These are phyloP conservation scores for Oxyruncus cristatus DNA, from an alignment of 2,113 vertebrate species.

Conservation along the genomic window DNA sequence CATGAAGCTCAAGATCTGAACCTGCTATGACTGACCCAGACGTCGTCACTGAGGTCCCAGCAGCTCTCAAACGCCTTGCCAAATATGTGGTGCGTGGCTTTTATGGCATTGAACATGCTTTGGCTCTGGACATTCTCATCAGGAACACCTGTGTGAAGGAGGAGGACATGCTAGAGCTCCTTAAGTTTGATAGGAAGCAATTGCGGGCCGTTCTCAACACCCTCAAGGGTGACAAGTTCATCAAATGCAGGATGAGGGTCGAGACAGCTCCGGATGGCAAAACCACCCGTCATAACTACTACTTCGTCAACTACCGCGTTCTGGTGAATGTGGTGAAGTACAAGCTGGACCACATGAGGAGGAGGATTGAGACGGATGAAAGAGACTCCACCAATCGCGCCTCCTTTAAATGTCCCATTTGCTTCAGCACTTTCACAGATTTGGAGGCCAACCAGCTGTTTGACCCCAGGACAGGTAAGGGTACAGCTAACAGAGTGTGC, in stretches of 20 bases:
- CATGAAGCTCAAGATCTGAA: slow-evolving; percentile 44
- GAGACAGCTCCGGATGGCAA: slow-evolving; percentile 95
- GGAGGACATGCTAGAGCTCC: slow-evolving; percentile 97
- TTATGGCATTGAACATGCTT: slow-evolving; percentile 92
- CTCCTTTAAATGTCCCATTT: slow-evolving; percentile 94
- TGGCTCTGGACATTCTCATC: slow-evolving; percentile 96
- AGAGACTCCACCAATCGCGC: slow-evolving; percentile 95
- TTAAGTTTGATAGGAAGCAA: slow-evolving; percentile 98
- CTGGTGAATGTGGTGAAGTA: slow-evolving; percentile 98
- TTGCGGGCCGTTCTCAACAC: slow-evolving; percentile 95
- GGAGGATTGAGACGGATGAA: slow-evolving; percentile 95
- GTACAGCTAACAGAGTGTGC: neutral
- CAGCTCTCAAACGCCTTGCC: slow-evolving; percentile 90
- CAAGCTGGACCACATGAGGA: slow-evolving; percentile 98
- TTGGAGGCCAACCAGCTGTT: slow-evolving; percentile 97
- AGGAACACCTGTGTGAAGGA: slow-evolving; percentile 95
- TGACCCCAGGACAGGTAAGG: slow-evolving; percentile 90
- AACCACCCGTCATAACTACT: slow-evolving; percentile 96
- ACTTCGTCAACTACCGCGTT: slow-evolving; percentile 96
- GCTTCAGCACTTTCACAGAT: slow-evolving; percentile 94
- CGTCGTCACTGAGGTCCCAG: slow-evolving; percentile 91
- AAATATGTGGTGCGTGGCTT: slow-evolving; percentile 97
- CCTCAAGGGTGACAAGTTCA: slow-evolving; percentile 95
- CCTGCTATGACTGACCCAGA: slow-evolving; percentile 90
- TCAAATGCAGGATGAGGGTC: slow-evolving; percentile 97